These are phyloP conservation scores for Orientallactaga sibirica DNA, from an alignment of 2,797 vertebrate genomes.

Conservation along the genomic window DNA sequence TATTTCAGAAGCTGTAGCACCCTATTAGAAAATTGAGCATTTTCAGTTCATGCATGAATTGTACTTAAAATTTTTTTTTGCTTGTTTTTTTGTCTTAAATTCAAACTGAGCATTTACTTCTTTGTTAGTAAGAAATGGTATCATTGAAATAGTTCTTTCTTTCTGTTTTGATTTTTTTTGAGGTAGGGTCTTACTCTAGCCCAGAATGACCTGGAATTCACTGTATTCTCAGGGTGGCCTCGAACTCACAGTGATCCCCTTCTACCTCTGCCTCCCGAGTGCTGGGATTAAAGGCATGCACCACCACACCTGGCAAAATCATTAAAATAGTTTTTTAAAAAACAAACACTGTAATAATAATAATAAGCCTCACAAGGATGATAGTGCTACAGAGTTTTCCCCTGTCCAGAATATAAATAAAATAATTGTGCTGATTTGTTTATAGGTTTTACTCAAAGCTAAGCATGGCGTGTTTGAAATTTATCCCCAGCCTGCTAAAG, in stretches of 20 bases:
- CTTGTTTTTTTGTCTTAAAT: conserved; percentile 51
- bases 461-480: conserved; percentile 6
- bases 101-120: conserved; percentile 39
- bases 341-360: background rate
- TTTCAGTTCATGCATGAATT: background rate
- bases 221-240: no score
- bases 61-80: background rate
- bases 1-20: background rate
- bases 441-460: conserved; percentile 3
- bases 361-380: conserved; percentile 15
- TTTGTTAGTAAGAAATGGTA: conserved; percentile 52
- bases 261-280: no score
- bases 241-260: no score
- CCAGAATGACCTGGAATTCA: no score
- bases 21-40: conserved; percentile 39
- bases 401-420: conserved; percentile 1
- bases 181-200: no score
- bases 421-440: conserved; percentile 40
- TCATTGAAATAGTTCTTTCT: conserved; percentile 19
- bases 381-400: conserved; percentile 35
- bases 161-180: no score
- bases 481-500: background rate
- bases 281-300: no score
- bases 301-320: no score
- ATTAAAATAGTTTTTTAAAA: conserved; percentile 33